Evolutionary conservation across 2,797 vertebrate species (phyloP), one percentile per base, ranked within the genome.

Genomic region (Sciurus vulgaris): DNA sequence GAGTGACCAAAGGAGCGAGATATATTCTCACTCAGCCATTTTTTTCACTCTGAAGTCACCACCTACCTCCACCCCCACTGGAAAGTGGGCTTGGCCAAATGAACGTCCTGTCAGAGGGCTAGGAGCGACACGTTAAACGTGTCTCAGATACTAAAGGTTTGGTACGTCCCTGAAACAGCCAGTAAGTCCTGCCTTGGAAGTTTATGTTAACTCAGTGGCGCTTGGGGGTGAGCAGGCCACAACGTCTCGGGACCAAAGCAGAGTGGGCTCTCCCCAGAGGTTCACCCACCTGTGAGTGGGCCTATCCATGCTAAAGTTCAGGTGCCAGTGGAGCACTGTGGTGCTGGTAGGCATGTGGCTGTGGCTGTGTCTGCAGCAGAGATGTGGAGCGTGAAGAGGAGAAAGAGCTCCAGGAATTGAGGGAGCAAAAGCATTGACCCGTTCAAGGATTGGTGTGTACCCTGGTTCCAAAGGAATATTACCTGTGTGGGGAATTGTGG

Each of bases 1-100:
- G 41, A 72, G 24, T 65, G 56, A 54, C 41, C 18, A 33, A 18
- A 88, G 69, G 18, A 24, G 33, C 20, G 54, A 78, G 56, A 11
- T 13, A 1, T 70, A 92, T 85, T 81, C 28, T 82, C 51, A 81
- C 22, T 28, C 30, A 41, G 9, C 72, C 24, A 18, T 47, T 73
- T 72, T 56, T 82, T 89, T 86, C 10, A 18, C 38, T 81, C 70
- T 22, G n/a, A 69, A 85, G 38, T 69, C 10, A 61, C n/a, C 35
- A 38, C 33, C 51, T 7, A 2, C 20, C 8, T 1, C 20, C 15
- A 0, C 15, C 54, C 2, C 79, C 26, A 8, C 18, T n/a, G 61
- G 41, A 35, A n/a, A 17, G 38, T 26, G 49, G 20, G 49, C 22
- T 3, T n/a, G 12, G 61, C 76, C 49, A 41, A 14, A 59, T 49